A percentile compares a stretch with the other conserved stretches of the same genome.
phyloP scores from a whole-genome alignment of 2,888 invertebrate species.

The Drosophila koepferae region DNA sequence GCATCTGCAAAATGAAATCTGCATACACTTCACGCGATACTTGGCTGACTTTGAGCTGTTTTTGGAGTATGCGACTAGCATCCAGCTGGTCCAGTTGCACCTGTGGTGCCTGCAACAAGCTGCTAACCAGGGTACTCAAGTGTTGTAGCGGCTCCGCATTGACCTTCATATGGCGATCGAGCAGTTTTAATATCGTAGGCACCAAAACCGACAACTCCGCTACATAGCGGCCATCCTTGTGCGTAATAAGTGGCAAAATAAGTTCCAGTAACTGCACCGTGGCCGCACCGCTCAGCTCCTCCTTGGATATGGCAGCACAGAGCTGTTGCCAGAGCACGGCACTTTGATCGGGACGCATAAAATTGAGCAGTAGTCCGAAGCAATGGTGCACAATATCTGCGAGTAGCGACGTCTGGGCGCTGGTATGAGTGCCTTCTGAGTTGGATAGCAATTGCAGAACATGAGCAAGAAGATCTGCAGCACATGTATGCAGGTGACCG shows the following conservation, averaged over 20 bases:
- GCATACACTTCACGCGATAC: conserved; percentile 87
- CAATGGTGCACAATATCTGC: conserved; percentile 89
- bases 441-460: conserved; percentile 88
- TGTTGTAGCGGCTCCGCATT: conserved; percentile 39
- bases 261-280: conserved; percentile 75
- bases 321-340: conserved; percentile 88
- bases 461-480: conserved; percentile 89
- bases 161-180: conserved; percentile 50
- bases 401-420: conserved; percentile 64
- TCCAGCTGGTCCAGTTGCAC: conserved; percentile 90
- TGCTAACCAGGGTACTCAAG: conserved; percentile 85
- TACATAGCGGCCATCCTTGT: conserved; percentile 88
- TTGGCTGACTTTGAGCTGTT: conserved; percentile 86
- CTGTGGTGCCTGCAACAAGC: conserved; percentile 87
- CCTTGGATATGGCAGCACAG: conserved; percentile 79
- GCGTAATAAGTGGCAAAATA: conserved; percentile 88
- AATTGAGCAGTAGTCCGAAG: conserved; percentile 88
- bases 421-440: conserved; percentile 58
- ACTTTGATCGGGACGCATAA: conserved; percentile 88
- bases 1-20: conserved; percentile 89
- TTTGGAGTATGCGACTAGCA: conserved; percentile 89
- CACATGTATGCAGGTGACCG: conserved; percentile 94
- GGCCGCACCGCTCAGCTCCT: conserved; percentile 12
- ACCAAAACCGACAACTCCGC: conserved; percentile 87
- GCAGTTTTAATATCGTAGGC: conserved; percentile 85